A percentile compares a stretch with the other conserved stretches of the same genome.
These are phyloP conservation scores for Beris morrisii DNA, from an alignment of 2,888 invertebrate genomes.

Conservation along the genomic window DNA sequence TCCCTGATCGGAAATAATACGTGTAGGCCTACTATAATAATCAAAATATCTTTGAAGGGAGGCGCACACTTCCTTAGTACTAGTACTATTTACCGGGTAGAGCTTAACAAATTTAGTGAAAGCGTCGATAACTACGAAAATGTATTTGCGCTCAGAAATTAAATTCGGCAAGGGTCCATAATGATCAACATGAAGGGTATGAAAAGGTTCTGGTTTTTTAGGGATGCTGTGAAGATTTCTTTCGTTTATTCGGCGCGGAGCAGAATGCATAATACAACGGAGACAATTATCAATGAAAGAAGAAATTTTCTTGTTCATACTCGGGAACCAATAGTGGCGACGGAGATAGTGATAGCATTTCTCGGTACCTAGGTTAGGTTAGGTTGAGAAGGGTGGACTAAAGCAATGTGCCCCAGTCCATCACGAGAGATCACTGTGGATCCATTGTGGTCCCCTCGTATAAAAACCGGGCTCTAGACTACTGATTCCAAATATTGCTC, in stretches of 20 bases:
- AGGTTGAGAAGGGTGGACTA: too few species aligned
- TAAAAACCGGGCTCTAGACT: too few species aligned
- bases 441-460: too few species aligned
- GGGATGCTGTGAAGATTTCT: too few species aligned
- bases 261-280: slow-evolving; percentile 6
- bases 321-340: slow-evolving; percentile 46
- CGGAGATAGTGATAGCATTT: slow-evolving; percentile 42
- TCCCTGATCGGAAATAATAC: too few species aligned
- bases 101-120: slow-evolving; percentile 38
- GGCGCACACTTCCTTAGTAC: too few species aligned
- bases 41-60: too few species aligned
- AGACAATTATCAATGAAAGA: slow-evolving; percentile 10
- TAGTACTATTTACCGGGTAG: too few species aligned
- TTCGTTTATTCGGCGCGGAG: not conserved
- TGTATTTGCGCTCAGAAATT: slow-evolving; percentile 29
- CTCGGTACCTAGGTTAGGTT: slow-evolving; percentile 43
- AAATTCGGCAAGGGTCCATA: slow-evolving; percentile 35
- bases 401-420: too few species aligned
- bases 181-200: slow-evolving; percentile 36
- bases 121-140: slow-evolving; percentile 32
- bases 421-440: too few species aligned
- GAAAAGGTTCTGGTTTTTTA: slow-evolving; percentile 43
- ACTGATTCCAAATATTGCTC: too few species aligned
- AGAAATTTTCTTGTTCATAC: slow-evolving; percentile 37
- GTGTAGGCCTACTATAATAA: too few species aligned